Evolutionary conservation across 2,888 invertebrate species (phyloP).

Genomic region (Agrochola lota): DNA sequence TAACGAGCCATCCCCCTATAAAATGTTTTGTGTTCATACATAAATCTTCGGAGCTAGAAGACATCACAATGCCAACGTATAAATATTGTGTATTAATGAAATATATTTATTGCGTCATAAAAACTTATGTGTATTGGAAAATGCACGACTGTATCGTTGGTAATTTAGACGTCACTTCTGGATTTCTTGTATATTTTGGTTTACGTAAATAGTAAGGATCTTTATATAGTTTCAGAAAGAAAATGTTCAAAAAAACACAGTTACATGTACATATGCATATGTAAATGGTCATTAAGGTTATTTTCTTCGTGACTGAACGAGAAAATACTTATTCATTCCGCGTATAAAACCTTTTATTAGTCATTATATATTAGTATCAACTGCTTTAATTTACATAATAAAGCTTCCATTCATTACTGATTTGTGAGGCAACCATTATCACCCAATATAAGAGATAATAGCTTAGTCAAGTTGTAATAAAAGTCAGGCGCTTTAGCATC

Average conservation of each 20-base stretch:
- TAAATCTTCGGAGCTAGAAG: slow-evolving; percentile 83
- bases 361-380: slow-evolving; percentile 24
- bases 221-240: neutral
- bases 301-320: neutral
- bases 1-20: slow-evolving; percentile 87
- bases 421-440: slow-evolving; percentile 55
- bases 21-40: slow-evolving; percentile 84
- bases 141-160: slow-evolving; percentile 38
- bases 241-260: neutral
- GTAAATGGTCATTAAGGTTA: neutral
- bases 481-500: slow-evolving; percentile 46
- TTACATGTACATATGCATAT: neutral
- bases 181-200: slow-evolving; percentile 7
- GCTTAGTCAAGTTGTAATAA: slow-evolving; percentile 54
- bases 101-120: slow-evolving; percentile 82
- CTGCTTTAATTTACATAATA: slow-evolving; percentile 28
- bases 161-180: slow-evolving; percentile 36
- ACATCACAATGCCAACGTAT: slow-evolving; percentile 83
- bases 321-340: slow-evolving; percentile 7
- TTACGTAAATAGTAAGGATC: neutral
- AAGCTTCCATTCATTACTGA: slow-evolving; percentile 46
- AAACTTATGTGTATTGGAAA: slow-evolving; percentile 74
- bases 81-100: slow-evolving; percentile 84
- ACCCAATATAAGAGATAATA: slow-evolving; percentile 57
- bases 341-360: slow-evolving; percentile 28